A percentile compares a stretch with the other conserved stretches of the same genome.
Conservation (phyloP, 2,888 invertebrate genomes). For the Onchidella celtica region DNA sequence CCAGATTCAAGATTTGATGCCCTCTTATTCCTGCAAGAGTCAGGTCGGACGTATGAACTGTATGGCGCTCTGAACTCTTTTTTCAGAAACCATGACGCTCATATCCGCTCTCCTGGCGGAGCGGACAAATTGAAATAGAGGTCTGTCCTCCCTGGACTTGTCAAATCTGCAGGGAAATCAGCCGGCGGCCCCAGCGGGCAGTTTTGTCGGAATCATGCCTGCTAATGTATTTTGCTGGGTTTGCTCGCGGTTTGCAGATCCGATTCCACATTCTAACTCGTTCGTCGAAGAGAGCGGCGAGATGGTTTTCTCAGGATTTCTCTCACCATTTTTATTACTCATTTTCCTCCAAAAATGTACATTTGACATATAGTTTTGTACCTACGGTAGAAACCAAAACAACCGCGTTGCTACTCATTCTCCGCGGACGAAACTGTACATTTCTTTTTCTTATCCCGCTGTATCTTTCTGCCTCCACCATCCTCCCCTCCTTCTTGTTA, state of each 20-base stretch:
- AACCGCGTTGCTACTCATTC: no score
- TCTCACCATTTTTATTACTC: no score
- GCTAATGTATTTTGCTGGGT: constrained; percentile 4
- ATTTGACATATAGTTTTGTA: neutral
- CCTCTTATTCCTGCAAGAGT: no score
- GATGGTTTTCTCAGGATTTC: neutral
- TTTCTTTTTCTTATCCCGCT: no score
- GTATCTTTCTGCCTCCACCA: no score
- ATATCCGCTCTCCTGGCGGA: neutral
- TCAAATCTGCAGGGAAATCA: constrained; percentile 17
- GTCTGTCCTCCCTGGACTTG: neutral
- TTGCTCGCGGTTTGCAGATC: constrained; percentile 11
- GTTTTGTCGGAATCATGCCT: constrained; percentile 15
- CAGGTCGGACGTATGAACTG: no score
- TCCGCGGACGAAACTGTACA: no score
- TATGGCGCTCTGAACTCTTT: no score
- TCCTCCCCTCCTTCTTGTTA: no score
- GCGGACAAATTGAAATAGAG: neutral
- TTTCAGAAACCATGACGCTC: no score
- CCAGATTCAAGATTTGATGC: no score
- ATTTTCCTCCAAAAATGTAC: neutral
- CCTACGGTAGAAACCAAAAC: no score
- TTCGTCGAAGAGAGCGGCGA: neutral
- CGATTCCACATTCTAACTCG: neutral
- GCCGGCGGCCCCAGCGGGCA: neutral